These are phyloP conservation scores for Hydrocynus forskahlii DNA, from an alignment of 2,797 vertebrate species.

Conservation along the genomic window DNA sequence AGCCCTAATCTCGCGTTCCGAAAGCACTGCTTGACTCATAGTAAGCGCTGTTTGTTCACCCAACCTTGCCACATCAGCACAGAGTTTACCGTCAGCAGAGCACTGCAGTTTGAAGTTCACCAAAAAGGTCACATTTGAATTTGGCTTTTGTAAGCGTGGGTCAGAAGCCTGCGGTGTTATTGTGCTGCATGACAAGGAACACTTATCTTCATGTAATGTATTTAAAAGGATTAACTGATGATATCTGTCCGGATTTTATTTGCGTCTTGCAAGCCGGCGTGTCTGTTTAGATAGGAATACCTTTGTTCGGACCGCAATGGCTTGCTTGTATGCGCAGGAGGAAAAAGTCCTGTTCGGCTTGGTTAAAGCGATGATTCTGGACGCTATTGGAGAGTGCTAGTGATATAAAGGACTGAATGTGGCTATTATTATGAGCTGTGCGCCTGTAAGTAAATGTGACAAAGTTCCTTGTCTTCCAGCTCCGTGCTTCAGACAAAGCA, in stretches of 20 bases:
- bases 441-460: no score
- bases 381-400: neutral
- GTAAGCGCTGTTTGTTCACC: neutral
- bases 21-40: neutral
- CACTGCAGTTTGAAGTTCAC: conserved; percentile 7
- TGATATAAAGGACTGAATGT: neutral
- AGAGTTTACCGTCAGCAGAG: conserved; percentile 4
- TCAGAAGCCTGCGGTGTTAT: neutral
- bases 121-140: conserved; percentile 16
- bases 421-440: no score
- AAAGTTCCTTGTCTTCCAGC: no score
- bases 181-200: conserved; percentile 2
- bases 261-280: neutral
- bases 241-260: neutral
- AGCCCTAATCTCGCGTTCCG: neutral
- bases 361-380: neutral
- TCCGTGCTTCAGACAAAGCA: no score
- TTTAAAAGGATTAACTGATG: conserved; percentile 33
- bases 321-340: neutral
- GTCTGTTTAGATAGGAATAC: conserved; percentile 10
- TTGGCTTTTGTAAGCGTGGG: conserved; percentile 5
- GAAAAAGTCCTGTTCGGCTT: neutral
- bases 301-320: neutral
- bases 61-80: conserved; percentile 5
- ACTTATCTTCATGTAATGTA: conserved; percentile 1